Evolutionary conservation across 64 coral and sea anemone genomes (phyloP), one percentile per base, ranked within the genome.

Genomic region (Dendrophyllia cribrosa): DNA sequence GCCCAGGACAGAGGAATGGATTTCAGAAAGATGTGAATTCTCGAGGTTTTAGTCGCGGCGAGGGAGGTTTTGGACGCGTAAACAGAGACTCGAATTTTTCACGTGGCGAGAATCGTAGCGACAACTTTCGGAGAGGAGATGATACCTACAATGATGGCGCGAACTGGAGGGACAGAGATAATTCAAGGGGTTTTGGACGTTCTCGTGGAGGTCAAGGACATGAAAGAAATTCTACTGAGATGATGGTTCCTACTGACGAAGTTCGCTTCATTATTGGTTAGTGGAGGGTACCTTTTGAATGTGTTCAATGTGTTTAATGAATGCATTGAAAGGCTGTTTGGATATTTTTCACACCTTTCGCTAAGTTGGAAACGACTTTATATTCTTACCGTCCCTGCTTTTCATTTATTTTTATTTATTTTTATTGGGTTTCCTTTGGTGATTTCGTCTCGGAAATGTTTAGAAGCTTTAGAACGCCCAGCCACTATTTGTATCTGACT

Each of bases 211-310:
- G 88, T 71, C 61, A 68, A 66, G 63, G 55, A 58, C 62, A 22
- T 21, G 65, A 59, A 16, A 79, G 61, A n/a, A 71, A 91, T 21
- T 58, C 43, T n/a, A 70, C 52, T 8, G 75, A 43, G 46, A 83
- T 83, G 43, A 83, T 83, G 80, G 80, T 83, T 47, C 80, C 80
- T 14, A 49, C 80, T 4, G 61, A 83, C 12, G 80, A 83, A 17
- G 20, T 83, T 20, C 80, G 80, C 44, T 83, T 66, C 62, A 83
- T 83, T 12, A 83, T 83, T 83, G 80, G 80, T 83, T 22, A 21
- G 74, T 51, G 16, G 3, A 6, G 5, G 24, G 20, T 15, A 76
- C 24, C 14, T 76, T 16, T 1, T 76, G 73, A 43, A n/a, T n/a
- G n/a, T n/a, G n/a, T n/a, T n/a, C n/a, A n/a, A n/a, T n/a, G n/a